These are phyloP conservation scores for Marisa cornuarietis DNA, from an alignment of 1,140 invertebrate species.

Conservation along the genomic window DNA sequence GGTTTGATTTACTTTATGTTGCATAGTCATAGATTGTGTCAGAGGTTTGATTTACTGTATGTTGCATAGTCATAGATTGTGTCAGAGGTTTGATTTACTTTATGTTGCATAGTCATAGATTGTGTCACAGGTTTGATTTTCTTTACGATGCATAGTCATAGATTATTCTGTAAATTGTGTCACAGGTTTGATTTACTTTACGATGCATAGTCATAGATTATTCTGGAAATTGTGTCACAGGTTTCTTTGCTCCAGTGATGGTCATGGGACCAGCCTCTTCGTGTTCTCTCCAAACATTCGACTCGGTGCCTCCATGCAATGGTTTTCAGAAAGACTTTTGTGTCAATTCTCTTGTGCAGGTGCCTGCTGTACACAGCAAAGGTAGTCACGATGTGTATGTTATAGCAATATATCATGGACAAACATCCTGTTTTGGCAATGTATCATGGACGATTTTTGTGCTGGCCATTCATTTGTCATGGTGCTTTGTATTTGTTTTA, in stretches of 20 bases:
- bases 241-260: slow-evolving; percentile 54
- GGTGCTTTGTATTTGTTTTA: too few relatives aligned
- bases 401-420: too few relatives aligned
- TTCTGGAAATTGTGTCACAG: slow-evolving; percentile 36
- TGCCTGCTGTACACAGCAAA: slow-evolving; percentile 32
- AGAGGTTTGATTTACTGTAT: slow-evolving; percentile 40
- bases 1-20: neutral
- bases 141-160: neutral
- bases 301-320: slow-evolving; percentile 47
- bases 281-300: slow-evolving; percentile 36
- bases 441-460: too few relatives aligned
- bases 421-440: too few relatives aligned
- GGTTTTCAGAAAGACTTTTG: slow-evolving; percentile 52
- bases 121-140: slow-evolving; percentile 44
- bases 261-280: slow-evolving; percentile 44
- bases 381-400: slow-evolving; percentile 12
- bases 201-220: neutral
- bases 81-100: too few relatives aligned
- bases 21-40: slow-evolving; percentile 9
- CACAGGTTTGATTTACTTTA: neutral
- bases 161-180: neutral
- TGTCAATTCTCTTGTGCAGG: slow-evolving; percentile 38
- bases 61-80: neutral
- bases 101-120: too few relatives aligned
- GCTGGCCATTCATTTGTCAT: too few relatives aligned